Evolutionary conservation across 1,140 invertebrate genomes (phyloP), one percentile per base, ranked within the genome.

Genomic region (Pseudomyrmex cubaensis): DNA sequence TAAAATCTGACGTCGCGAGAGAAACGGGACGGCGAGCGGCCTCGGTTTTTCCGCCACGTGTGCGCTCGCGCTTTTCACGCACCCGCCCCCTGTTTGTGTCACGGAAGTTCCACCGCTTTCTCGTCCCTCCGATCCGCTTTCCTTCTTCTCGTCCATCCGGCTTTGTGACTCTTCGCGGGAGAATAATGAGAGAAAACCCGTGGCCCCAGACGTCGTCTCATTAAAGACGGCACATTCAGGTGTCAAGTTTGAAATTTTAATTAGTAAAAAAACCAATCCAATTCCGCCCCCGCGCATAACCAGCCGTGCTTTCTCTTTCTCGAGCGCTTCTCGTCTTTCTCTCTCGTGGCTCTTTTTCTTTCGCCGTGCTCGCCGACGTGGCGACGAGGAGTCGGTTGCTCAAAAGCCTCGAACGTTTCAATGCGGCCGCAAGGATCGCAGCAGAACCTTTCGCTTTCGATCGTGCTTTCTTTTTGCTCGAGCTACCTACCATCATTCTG

Each of bases 201-300:
- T 67, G 35, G 78, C 70, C 69, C 73, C 86, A 87, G 87, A 85
- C 87, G 76, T 73, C 86, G 77, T 87, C 87, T 88, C 87, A 88
- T 88, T 88, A 88, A 88, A 88, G 87, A 83, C 83, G 77, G 72
- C 87, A 87, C 83, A 87, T 87, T 87, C 86, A 87, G 86, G 85
- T 88, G 87, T 88, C 86, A 88, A 87, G 87, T 88, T 87, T 88
- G 86, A 88, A 88, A 87, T 88, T 88, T 88, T 88, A 88, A 88
- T 88, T 88, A 87, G 87, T 88, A 87, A 87, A 88, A 35, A 88
- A 88, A 87, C 86, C 86, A 87, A 88, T 85, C 86, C 83, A 87
- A 85, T 87, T 85, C 83, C 66, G 25, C 48, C 57, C 35, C 72
- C 75, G 61, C 76, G 69, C 77, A 82, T 84, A 83, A 52, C 76